Evolutionary conservation across 2,888 invertebrate genomes (phyloP).

Genomic region (Eupithecia insigniata): DNA sequence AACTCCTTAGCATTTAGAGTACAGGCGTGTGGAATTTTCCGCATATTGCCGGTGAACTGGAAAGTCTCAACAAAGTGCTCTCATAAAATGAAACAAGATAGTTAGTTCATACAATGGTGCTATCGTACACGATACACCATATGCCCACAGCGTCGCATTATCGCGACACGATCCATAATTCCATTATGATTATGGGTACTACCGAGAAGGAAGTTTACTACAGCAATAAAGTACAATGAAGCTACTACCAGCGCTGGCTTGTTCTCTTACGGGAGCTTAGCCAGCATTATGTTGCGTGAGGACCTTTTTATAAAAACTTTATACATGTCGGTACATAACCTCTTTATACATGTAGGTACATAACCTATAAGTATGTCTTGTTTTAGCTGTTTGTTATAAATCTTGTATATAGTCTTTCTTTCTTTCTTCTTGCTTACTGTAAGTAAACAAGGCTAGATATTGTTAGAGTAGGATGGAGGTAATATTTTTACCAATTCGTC

Average conservation of each 20-base stretch:
- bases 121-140: conserved; percentile 12
- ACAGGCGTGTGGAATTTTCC: not conserved
- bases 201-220: conserved; percentile 40
- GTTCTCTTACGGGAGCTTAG: too few relatives aligned
- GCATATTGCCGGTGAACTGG: not conserved
- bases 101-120: conserved; percentile 9
- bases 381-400: too few relatives aligned
- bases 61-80: conserved; percentile 11
- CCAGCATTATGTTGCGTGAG: too few relatives aligned
- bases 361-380: too few relatives aligned
- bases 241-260: too few relatives aligned
- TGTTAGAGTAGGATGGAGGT: too few relatives aligned
- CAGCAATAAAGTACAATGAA: conserved; percentile 47
- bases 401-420: too few relatives aligned
- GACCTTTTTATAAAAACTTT: too few relatives aligned
- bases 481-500: not conserved
- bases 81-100: conserved; percentile 28
- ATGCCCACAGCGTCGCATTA: conserved; percentile 18
- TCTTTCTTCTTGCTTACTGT: too few relatives aligned
- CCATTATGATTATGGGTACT: conserved; percentile 54
- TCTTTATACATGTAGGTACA: too few relatives aligned
- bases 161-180: conserved; percentile 41
- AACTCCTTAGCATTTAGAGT: not conserved
- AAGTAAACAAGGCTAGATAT: too few relatives aligned
- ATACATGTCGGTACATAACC: too few relatives aligned